Evolutionary conservation across 2,888 invertebrate genomes (phyloP), one percentile per base, ranked within the genome.

Genomic region (Dryococelus australis): DNA sequence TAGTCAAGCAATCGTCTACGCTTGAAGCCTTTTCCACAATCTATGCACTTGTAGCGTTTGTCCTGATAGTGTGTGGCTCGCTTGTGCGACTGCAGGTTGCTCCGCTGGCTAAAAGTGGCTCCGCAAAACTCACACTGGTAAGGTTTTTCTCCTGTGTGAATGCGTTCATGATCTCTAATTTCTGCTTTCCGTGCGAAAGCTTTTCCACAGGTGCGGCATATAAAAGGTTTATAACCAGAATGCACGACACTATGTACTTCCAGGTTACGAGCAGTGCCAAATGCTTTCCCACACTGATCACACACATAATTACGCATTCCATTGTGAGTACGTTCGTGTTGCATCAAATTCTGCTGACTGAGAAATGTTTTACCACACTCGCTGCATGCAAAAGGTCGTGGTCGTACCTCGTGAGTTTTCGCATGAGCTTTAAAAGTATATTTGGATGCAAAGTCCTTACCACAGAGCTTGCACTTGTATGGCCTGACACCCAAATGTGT

Each of bases 211-310:
- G 94, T 92, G 6, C 94, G 93, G 90, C 97, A 97, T 80, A 94
- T 94, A 91, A 94, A 96, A 0, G 96, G 96, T 90, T 95, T 95
- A 89, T 94, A 94, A 0, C 96, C 96, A 0, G 96, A 95, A 91
- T 97, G 97, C 0, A 97, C 96, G 81, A 97, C 95, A 85, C 95
- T 95, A 91, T 97, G 97, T 0, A 97, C 96, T 89, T 96, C 96
- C 85, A 95, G 90, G 91, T 97, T 97, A 90, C 97, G 96, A 10
- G 95, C 95, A 0, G 96, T 96, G 4, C 96, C 95, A 92, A 97
- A 97, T 28, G 96, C 95, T 94, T 93, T 91, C 94, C 96, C 94
- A 90, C 96, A 96, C 27, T 95, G 92, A 88, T 94, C 94, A 90
- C 96, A 96, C 16, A 95, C 92, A 90, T 94, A 96, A 89, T 96